Conservation (phyloP, 2,113 vertebrate species). For the Actenoides hombroni region DNA sequence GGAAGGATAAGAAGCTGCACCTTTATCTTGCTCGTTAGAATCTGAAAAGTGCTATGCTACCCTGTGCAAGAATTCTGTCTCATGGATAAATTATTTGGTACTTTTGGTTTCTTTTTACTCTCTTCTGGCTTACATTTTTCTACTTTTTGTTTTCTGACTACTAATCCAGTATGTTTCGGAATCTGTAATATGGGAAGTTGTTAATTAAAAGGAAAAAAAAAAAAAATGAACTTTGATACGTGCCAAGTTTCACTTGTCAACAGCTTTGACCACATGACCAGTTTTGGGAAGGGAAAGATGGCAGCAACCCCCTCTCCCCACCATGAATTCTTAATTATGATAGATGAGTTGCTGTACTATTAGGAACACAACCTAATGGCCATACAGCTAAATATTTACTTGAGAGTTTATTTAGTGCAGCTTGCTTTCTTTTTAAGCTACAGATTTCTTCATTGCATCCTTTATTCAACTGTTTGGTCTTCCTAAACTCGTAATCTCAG, state of each 20-base stretch:
- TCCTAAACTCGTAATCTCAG: constrained; percentile 67
- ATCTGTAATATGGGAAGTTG: neutral
- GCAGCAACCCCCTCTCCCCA: neutral
- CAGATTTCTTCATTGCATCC: constrained; percentile 48
- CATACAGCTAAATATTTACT: constrained; percentile 73
- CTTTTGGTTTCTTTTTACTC: neutral
- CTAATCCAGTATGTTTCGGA: neutral
- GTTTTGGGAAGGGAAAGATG: constrained; percentile 12
- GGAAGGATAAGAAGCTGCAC: neutral
- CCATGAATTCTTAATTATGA: constrained; percentile 55
- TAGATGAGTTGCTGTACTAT: constrained; percentile 56
- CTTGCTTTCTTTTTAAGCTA: constrained; percentile 59
- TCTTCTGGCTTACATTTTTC: neutral
- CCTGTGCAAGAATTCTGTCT: neutral
- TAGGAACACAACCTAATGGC: constrained; percentile 53
- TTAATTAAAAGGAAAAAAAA: neutral
- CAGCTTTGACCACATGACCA: constrained; percentile 23
- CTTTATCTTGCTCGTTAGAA: neutral
- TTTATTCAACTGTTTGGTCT: constrained; percentile 60
- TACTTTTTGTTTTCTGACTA: neutral
- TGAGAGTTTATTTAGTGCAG: constrained; percentile 60
- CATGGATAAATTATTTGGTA: neutral
- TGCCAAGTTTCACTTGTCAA: constrained; percentile 48
- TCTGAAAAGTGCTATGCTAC: neutral
- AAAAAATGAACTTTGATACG: neutral